phyloP scores from a whole-genome alignment of 2,888 invertebrate genomes.

The Tenthredo scrophulariae region DNA sequence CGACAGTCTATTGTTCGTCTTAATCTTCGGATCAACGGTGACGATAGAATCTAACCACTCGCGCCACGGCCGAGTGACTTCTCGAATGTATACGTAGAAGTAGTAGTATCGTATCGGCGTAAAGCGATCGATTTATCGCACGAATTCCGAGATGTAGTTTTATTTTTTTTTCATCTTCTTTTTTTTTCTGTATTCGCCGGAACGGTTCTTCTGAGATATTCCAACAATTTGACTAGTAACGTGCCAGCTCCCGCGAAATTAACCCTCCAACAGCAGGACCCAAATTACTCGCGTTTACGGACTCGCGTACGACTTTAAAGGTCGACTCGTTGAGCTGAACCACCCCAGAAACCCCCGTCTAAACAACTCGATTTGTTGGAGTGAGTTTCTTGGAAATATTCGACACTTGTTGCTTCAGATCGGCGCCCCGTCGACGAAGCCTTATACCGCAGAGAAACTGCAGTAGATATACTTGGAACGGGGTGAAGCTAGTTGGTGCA shows the following conservation, averaged over 20 bases:
- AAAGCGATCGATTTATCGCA: neutral
- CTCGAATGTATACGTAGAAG: neutral
- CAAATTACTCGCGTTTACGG: neutral
- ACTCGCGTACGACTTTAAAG: neutral
- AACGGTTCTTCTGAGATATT: neutral
- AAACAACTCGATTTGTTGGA: neutral
- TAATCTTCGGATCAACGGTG: conserved; percentile 2
- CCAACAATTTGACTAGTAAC: neutral
- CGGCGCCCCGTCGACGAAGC: neutral
- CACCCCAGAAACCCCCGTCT: neutral
- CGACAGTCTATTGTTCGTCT: neutral
- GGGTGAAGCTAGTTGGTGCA: neutral
- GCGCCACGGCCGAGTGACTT: neutral
- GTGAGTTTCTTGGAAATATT: conserved; percentile 17
- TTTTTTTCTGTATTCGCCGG: neutral
- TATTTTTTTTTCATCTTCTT: neutral
- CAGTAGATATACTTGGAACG: neutral
- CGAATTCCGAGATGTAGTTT: neutral
- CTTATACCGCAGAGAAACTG: conserved; percentile 6
- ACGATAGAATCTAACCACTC: conserved; percentile 14
- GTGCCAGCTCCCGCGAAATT: neutral
- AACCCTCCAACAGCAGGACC: neutral
- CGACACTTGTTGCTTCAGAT: conserved; percentile 44
- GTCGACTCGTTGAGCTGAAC: neutral
- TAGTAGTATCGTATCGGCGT: neutral